phyloP scores from a whole-genome alignment of 2,888 invertebrate species.

The Diarsia dahlii region DNA sequence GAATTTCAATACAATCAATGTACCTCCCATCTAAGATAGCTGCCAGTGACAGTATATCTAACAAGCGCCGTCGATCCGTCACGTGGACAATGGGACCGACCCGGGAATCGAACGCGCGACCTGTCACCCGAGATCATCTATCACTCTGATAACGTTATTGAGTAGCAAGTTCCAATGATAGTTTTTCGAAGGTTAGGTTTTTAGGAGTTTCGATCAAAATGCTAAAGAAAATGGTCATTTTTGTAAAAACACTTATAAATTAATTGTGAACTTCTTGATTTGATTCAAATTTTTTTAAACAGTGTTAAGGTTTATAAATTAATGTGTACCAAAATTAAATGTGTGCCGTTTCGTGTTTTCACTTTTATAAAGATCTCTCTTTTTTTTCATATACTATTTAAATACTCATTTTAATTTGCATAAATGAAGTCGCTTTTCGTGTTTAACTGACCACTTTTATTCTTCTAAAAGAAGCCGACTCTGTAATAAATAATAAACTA shows the following conservation, averaged over 20 bases:
- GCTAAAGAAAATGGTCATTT: background rate
- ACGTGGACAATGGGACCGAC: constrained; percentile 61
- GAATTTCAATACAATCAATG: constrained; percentile 28
- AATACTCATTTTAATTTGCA: too few species aligned
- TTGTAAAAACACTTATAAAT: background rate
- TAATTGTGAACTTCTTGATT: background rate
- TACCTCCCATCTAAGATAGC: constrained; percentile 41
- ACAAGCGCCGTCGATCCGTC: constrained; percentile 63
- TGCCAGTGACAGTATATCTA: constrained; percentile 55
- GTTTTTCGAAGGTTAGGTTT: constrained; percentile 21
- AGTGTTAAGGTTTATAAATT: too few species aligned
- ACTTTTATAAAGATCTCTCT: too few species aligned
- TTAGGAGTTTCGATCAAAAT: background rate
- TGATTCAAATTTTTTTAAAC: too few species aligned
- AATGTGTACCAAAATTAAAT: too few species aligned
- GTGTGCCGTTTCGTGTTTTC: too few species aligned
- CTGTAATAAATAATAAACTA: too few species aligned
- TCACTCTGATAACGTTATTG: constrained; percentile 64
- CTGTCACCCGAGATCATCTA: constrained; percentile 63
- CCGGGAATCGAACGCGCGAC: constrained; percentile 55
- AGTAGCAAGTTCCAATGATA: constrained; percentile 43
- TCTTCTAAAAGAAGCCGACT: too few species aligned
- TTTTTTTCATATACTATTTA: too few species aligned
- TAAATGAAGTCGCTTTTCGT: too few species aligned
- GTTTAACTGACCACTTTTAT: too few species aligned